A percentile compares a stretch with the other conserved stretches of the same genome.
Conservation (phyloP, 2,888 invertebrate genomes). For the Parnassius glacialis region DNA sequence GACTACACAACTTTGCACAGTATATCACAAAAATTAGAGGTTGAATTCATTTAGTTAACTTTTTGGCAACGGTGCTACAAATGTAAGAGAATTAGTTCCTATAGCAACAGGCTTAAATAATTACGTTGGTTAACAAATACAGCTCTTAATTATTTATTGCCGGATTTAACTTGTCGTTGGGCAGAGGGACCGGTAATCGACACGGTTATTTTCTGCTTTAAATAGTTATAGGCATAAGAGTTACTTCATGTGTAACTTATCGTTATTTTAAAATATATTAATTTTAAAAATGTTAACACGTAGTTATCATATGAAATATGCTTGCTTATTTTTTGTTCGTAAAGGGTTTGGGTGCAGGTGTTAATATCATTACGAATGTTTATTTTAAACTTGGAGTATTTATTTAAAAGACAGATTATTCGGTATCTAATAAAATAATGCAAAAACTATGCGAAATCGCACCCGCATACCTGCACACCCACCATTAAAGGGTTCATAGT, state of each 20-base stretch:
- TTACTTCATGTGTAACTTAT: background rate
- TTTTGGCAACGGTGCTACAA: constrained; percentile 7
- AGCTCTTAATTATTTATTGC: constrained; percentile 13
- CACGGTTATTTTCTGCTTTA: constrained; percentile 6
- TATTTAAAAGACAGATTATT: too few relatives aligned
- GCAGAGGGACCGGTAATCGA: background rate
- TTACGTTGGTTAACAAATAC: constrained; percentile 19
- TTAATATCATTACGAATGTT: too few relatives aligned
- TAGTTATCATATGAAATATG: too few relatives aligned
- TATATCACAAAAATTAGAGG: constrained; percentile 1
- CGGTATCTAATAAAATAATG: too few relatives aligned
- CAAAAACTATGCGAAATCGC: background rate
- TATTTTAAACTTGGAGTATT: too few relatives aligned
- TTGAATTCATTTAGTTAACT: background rate
- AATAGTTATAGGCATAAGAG: background rate
- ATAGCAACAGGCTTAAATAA: constrained; percentile 24
- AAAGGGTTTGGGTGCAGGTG: too few relatives aligned
- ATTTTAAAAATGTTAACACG: background rate
- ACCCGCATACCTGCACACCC: constrained; percentile 5
- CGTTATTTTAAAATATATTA: background rate
- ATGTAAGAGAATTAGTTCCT: constrained; percentile 14
- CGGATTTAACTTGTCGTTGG: constrained; percentile 8
- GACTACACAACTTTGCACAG: constrained; percentile 3
- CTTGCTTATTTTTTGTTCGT: too few relatives aligned
- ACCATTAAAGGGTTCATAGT: constrained; percentile 8